These are phyloP conservation scores for Drosophila santomea DNA, from an alignment of 1,140 invertebrate species.

Conservation along the genomic window DNA sequence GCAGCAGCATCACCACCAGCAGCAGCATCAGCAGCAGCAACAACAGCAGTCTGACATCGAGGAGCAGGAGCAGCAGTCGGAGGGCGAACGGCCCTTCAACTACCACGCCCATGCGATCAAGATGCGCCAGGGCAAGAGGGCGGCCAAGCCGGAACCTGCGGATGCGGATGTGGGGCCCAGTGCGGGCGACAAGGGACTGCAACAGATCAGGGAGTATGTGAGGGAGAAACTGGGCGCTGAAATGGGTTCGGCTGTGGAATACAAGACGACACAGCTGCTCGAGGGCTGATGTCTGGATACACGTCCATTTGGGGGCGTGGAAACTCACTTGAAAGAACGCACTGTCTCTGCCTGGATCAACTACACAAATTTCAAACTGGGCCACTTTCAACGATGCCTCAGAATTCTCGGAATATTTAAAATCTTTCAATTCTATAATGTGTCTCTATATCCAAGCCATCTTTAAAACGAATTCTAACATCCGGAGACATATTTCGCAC, in stretches of 20 bases:
- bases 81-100: constrained; percentile 70
- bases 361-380: background rate
- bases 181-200: constrained; percentile 49
- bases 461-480: background rate
- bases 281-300: constrained; percentile 49
- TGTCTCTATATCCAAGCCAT: background rate
- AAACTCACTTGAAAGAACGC: background rate
- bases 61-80: constrained; percentile 20
- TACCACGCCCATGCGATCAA: constrained; percentile 74
- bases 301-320: background rate
- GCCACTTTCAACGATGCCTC: no score
- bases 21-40: constrained; percentile 3
- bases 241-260: constrained; percentile 76
- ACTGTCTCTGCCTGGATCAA: background rate
- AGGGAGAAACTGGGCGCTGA: constrained; percentile 75
- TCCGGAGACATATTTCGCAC: no score
- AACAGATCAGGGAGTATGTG: constrained; percentile 79
- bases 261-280: constrained; percentile 75
- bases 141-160: constrained; percentile 41
- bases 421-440: no score
- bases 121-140: constrained; percentile 55
- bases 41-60: constrained; percentile 15
- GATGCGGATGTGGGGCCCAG: background rate
- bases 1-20: constrained; percentile 41
- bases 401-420: background rate